Evolutionary conservation across 2,797 vertebrate species (phyloP).

Genomic region (Parotocinclus haroldoi): DNA sequence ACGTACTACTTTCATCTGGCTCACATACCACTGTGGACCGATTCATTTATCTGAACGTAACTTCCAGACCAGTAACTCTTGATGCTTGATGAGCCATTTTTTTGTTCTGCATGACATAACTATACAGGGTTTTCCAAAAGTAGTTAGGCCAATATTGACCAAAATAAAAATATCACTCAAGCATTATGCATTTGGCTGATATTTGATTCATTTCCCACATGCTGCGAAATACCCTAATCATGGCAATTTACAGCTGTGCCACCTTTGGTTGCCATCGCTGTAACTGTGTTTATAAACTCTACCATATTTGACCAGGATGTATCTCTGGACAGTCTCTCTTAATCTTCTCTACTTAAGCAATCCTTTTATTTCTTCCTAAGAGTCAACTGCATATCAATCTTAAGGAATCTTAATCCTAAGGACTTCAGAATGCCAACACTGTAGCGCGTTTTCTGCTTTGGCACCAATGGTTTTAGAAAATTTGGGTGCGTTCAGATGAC

Average conservation of each 20-base stretch:
- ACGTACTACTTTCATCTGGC: constrained; percentile 38
- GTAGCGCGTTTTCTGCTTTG: neutral
- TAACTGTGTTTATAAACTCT: neutral
- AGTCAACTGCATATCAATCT: too few species aligned
- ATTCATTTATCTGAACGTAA: constrained; percentile 20
- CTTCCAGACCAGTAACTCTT: constrained; percentile 6
- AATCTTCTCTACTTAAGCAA: neutral
- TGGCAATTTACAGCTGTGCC: too few species aligned
- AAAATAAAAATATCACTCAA: neutral
- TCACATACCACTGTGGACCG: constrained; percentile 17
- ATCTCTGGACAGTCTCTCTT: neutral
- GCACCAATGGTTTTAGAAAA: constrained; percentile 1
- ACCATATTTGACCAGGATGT: neutral
- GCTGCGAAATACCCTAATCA: too few species aligned
- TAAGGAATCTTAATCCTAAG: constrained; percentile 24
- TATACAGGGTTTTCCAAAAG: constrained; percentile 4
- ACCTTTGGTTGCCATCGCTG: too few species aligned
- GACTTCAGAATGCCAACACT: constrained; percentile 28
- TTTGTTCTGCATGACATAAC: constrained; percentile 8
- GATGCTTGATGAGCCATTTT: constrained; percentile 12
- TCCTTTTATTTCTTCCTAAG: constrained; percentile 15
- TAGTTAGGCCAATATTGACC: neutral
- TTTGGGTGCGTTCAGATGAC: constrained; percentile 9
- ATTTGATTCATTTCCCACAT: too few species aligned
- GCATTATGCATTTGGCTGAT: neutral